Conservation (phyloP, 2,797 vertebrate genomes). For the Gobionotothen gibberifrons region DNA sequence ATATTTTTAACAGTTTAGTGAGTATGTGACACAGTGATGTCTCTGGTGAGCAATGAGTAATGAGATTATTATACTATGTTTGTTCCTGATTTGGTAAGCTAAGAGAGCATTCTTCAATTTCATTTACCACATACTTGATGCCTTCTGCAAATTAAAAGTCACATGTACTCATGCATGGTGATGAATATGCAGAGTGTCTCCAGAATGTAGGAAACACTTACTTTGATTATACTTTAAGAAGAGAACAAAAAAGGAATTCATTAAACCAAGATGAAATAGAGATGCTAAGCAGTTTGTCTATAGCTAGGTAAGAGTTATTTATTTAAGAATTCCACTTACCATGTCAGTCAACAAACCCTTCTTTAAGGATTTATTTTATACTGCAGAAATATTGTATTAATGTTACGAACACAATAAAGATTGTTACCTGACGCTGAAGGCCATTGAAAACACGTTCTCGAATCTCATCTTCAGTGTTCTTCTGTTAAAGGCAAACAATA, state of each 20-base stretch:
- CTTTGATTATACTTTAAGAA: constrained; percentile 10
- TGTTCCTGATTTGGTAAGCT: constrained; percentile 27
- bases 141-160: constrained; percentile 46
- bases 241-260: neutral
- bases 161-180: constrained; percentile 31
- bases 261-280: no score
- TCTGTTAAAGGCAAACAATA: constrained; percentile 81
- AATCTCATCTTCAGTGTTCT: constrained; percentile 93
- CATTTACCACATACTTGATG: constrained; percentile 39
- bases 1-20: constrained; percentile 29
- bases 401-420: neutral
- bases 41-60: constrained; percentile 42
- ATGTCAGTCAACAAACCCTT: neutral
- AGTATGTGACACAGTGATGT: constrained; percentile 26
- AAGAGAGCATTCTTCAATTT: constrained; percentile 40
- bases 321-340: neutral
- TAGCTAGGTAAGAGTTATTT: neutral
- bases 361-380: neutral
- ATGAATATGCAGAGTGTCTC: constrained; percentile 32
- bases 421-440: constrained; percentile 88
- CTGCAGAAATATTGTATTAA: neutral
- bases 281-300: no score
- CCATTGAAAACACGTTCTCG: constrained; percentile 85
- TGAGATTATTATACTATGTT: constrained; percentile 28
- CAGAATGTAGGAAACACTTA: neutral